Conservation (phyloP, 1,140 invertebrate genomes). For the Oscheius sp. region DNA sequence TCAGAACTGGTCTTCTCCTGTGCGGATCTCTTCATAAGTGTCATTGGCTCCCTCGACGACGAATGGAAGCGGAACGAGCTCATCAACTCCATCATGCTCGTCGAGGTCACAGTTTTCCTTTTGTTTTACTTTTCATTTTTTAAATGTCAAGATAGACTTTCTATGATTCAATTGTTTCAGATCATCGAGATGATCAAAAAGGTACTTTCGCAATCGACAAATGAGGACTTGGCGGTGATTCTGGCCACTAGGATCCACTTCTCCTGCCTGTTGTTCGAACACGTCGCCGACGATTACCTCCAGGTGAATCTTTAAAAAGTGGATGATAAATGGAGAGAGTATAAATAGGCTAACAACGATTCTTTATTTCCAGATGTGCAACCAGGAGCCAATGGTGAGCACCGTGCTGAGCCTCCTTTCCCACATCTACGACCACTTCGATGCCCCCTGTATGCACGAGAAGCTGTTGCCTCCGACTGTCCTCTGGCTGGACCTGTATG, state of each 20-base stretch:
- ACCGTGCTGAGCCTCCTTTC: constrained; percentile 16
- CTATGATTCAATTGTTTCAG: background rate
- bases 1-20: constrained; percentile 80
- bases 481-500: constrained; percentile 76
- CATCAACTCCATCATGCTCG: constrained; percentile 10
- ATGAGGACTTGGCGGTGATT: constrained; percentile 70
- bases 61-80: constrained; percentile 29
- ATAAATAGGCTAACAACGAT: background rate
- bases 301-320: too few relatives aligned
- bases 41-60: constrained; percentile 62
- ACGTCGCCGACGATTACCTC: constrained; percentile 23
- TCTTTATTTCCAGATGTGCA: background rate
- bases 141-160: background rate
- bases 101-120: background rate
- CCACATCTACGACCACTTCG: constrained; percentile 12
- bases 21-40: constrained; percentile 77
- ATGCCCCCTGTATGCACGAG: background rate
- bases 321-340: background rate
- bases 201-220: constrained; percentile 62
- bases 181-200: constrained; percentile 61
- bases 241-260: constrained; percentile 32
- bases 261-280: constrained; percentile 31
- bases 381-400: background rate
- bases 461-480: constrained; percentile 79
- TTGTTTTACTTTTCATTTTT: background rate